These are phyloP conservation scores for Hipposideros larvatus DNA, from an alignment of 2,797 vertebrate genomes.

Conservation along the genomic window DNA sequence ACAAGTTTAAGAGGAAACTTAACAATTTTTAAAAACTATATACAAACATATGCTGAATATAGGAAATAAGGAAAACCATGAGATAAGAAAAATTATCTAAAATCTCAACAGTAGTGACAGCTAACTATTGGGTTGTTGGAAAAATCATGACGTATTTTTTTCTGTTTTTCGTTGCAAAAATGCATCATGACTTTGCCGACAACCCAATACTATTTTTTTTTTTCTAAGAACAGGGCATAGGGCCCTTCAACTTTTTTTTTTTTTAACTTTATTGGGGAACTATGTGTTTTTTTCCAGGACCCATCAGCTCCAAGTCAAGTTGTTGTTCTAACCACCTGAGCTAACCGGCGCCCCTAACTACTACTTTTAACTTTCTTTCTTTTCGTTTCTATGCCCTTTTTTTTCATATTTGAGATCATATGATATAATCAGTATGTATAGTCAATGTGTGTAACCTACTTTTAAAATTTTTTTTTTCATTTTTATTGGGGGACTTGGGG, in stretches of 20 bases:
- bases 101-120: background rate
- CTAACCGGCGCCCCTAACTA: background rate
- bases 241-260: no score
- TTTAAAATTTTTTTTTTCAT: background rate
- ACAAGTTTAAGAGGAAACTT: conserved; percentile 2
- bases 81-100: background rate
- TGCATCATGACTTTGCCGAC: no score
- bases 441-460: background rate
- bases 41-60: background rate
- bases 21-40: background rate
- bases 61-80: background rate
- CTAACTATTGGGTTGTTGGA: no score
- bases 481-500: no score
- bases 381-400: background rate
- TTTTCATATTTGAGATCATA: background rate
- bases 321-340: no score
- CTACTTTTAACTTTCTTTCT: background rate
- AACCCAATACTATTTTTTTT: no score
- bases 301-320: no score
- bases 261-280: no score
- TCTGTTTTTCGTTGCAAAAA: no score
- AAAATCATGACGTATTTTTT: no score
- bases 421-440: background rate
- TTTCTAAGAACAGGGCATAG: no score
- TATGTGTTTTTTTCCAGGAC: no score